Conservation (phyloP, 2,797 vertebrate genomes). For the Neostethus bicornis region DNA sequence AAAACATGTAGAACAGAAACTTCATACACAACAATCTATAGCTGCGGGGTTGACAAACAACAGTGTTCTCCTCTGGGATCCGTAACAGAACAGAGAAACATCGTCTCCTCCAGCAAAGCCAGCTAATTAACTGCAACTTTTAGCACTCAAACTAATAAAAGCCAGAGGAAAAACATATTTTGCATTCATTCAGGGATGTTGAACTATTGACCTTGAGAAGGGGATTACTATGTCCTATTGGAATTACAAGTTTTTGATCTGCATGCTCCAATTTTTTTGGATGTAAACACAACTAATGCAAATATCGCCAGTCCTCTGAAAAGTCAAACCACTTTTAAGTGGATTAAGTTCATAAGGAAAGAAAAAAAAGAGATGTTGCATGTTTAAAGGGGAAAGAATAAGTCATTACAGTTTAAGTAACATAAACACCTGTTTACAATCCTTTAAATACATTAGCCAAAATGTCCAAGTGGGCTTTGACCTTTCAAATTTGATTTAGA, state of each 20-base stretch:
- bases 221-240: too few species aligned
- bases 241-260: too few species aligned
- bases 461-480: background rate
- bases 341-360: too few species aligned
- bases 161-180: slow-evolving; percentile 5
- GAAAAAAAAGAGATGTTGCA: too few species aligned
- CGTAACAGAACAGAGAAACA: slow-evolving; percentile 47
- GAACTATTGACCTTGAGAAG: slow-evolving; percentile 20
- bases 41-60: slow-evolving; percentile 35
- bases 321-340: too few species aligned
- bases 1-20: background rate
- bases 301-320: too few species aligned
- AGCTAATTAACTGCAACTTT: slow-evolving; percentile 45
- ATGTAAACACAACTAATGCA: too few species aligned
- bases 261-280: too few species aligned
- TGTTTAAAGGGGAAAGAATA: too few species aligned
- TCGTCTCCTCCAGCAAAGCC: slow-evolving; percentile 36
- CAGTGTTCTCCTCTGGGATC: slow-evolving; percentile 42
- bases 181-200: slow-evolving; percentile 18
- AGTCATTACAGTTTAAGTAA: too few species aligned
- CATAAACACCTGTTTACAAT: too few species aligned
- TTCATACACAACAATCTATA: slow-evolving; percentile 3
- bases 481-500: background rate
- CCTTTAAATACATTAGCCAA: background rate
- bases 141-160: slow-evolving; percentile 13